Percentiles rank a stretch among this genome's conserved stretches.
Conservation (phyloP, 1,140 invertebrate genomes). For the Phortica variegata region DNA sequence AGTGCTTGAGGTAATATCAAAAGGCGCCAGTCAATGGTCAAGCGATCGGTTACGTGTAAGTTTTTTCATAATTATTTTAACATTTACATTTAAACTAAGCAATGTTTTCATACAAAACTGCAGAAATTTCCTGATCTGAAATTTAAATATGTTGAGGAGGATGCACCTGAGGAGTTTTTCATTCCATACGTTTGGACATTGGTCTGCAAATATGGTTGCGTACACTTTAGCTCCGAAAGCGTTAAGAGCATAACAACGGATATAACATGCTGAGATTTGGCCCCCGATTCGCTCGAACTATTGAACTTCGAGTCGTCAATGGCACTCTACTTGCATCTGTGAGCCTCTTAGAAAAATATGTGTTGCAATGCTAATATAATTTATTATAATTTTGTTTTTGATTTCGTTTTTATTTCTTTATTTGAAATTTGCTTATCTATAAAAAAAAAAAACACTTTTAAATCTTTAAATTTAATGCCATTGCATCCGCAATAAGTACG, state of each 20-base stretch:
- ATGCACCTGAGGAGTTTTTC: slow-evolving; percentile 98
- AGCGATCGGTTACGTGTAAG: slow-evolving; percentile 85
- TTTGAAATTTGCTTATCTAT: too few species aligned
- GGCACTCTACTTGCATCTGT: too few species aligned
- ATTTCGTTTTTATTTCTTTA: too few species aligned
- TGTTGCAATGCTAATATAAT: too few species aligned
- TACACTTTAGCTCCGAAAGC: slow-evolving; percentile 74
- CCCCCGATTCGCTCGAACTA: background rate
- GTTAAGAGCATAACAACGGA: slow-evolving; percentile 59
- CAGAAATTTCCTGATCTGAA: slow-evolving; percentile 98
- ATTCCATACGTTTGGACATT: slow-evolving; percentile 98
- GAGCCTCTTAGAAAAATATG: too few species aligned
- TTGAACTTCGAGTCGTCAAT: too few species aligned
- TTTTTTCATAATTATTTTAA: background rate
- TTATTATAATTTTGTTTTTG: too few species aligned
- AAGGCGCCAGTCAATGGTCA: slow-evolving; percentile 85
- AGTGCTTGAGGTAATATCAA: slow-evolving; percentile 83
- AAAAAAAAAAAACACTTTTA: too few species aligned
- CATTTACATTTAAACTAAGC: background rate
- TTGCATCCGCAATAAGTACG: background rate
- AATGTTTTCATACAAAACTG: too few species aligned
- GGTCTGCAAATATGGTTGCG: slow-evolving; percentile 74
- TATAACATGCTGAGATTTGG: slow-evolving; percentile 51
- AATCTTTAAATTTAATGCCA: too few species aligned
- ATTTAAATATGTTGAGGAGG: slow-evolving; percentile 99